phyloP scores from a whole-genome alignment of 2,797 vertebrate species.

The Antennarius maculatus region DNA sequence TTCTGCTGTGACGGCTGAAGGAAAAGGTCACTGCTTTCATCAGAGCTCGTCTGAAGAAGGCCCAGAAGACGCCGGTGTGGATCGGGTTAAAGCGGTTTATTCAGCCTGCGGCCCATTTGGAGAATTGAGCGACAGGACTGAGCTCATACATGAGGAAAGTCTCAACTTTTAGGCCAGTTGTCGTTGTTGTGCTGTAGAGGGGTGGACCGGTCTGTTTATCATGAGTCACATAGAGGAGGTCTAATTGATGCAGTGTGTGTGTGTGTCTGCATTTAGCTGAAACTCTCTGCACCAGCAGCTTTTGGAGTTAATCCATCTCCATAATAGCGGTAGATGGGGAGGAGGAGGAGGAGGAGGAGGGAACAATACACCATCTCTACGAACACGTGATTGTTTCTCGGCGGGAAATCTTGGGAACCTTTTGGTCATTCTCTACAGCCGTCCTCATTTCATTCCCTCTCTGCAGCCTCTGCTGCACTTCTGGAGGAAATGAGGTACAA shows the following conservation, averaged over 20 bases:
- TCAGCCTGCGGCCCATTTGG: constrained; percentile 33
- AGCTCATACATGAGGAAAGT: constrained; percentile 42
- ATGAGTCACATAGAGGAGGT: constrained; percentile 49
- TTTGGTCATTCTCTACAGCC: constrained; percentile 57
- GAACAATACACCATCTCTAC: constrained; percentile 68
- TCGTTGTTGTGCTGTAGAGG: constrained; percentile 41
- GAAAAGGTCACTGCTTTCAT: constrained; percentile 33
- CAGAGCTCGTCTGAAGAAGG: background rate
- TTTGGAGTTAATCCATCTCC: constrained; percentile 73
- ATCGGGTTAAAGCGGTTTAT: constrained; percentile 29
- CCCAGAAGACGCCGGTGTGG: constrained; percentile 1
- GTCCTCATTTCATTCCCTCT: constrained; percentile 45
- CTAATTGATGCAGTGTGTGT: constrained; percentile 48
- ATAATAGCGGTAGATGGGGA: constrained; percentile 55
- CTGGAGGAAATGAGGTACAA: constrained; percentile 81
- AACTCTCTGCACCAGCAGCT: constrained; percentile 54
- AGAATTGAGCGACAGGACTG: constrained; percentile 25
- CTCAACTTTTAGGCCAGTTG: constrained; percentile 45
- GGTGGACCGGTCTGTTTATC: constrained; percentile 52
- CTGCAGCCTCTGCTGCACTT: constrained; percentile 37
- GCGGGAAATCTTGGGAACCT: constrained; percentile 62
- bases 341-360: constrained; percentile 16
- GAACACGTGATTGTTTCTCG: constrained; percentile 56
- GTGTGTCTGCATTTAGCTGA: constrained; percentile 50
- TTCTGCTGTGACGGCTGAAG: constrained; percentile 5